Conservation (phyloP, 1,140 invertebrate species). For the Hypothenemus hampei region DNA sequence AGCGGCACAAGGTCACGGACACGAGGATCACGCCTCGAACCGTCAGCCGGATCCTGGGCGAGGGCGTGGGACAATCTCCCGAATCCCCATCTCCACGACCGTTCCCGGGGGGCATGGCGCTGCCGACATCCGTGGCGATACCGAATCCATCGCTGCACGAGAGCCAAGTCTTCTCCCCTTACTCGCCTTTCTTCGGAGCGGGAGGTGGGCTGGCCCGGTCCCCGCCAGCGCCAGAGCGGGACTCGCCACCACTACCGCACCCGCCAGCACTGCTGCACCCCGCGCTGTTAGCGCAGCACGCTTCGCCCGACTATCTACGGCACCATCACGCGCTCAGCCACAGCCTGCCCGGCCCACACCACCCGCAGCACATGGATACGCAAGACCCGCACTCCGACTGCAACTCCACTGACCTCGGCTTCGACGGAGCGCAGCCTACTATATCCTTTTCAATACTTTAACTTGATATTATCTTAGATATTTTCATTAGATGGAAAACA, state of each 20-base stretch:
- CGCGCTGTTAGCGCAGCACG: constrained; percentile 68
- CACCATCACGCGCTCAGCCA: constrained; percentile 55
- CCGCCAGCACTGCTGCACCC: constrained; percentile 74
- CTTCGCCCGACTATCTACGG: constrained; percentile 70
- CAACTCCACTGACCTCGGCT: constrained; percentile 80
- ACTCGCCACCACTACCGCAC: constrained; percentile 74
- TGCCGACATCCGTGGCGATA: constrained; percentile 91
- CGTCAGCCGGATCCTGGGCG: constrained; percentile 77
- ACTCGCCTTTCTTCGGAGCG: constrained; percentile 71
- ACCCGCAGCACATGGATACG: too few species aligned
- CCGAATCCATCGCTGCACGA: constrained; percentile 93
- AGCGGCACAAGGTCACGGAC: constrained; percentile 93
- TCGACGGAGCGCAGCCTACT: constrained; percentile 87
- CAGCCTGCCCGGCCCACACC: constrained; percentile 58
- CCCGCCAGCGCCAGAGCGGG: constrained; percentile 59
- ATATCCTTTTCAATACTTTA: constrained; percentile 95
- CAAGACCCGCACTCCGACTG: constrained; percentile 82
- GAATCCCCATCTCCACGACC: constrained; percentile 70
- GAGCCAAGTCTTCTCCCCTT: constrained; percentile 88
- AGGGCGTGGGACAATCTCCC: constrained; percentile 58
- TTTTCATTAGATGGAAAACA: too few species aligned
- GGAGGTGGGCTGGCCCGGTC: constrained; percentile 47
- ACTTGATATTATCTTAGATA: too few species aligned
- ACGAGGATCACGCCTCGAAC: constrained; percentile 90
- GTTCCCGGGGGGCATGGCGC: constrained; percentile 77